Percentiles rank a stretch among this genome's conserved stretches.
These are phyloP conservation scores for Siniperca undulata DNA, from an alignment of 2,797 vertebrate species.

Conservation along the genomic window DNA sequence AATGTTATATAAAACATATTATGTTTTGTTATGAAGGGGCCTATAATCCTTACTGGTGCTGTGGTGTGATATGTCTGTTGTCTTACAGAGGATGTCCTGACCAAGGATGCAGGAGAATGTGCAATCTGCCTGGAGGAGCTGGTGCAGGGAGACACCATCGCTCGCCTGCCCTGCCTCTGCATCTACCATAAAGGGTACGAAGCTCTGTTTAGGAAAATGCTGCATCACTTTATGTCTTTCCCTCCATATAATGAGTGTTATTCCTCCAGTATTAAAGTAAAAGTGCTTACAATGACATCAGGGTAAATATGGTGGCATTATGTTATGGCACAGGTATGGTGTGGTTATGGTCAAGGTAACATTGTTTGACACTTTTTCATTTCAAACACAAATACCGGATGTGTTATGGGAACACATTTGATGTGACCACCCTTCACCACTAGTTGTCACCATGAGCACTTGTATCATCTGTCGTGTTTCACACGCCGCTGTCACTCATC, in stretches of 20 bases:
- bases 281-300: background rate
- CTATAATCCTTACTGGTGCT: background rate
- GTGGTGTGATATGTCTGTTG: constrained; percentile 52
- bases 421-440: background rate
- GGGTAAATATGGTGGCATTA: background rate
- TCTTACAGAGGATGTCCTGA: constrained; percentile 92
- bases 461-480: background rate
- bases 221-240: background rate
- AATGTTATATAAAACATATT: background rate
- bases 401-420: background rate
- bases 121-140: constrained; percentile 96
- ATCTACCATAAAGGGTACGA: constrained; percentile 95
- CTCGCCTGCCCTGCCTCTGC: constrained; percentile 96
- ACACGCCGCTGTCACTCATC: background rate
- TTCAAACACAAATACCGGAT: too few species aligned
- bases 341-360: background rate
- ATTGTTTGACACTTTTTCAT: background rate
- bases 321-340: background rate
- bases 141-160: constrained; percentile 95
- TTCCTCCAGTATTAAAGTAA: background rate
- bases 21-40: background rate
- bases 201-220: background rate
- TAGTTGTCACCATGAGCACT: background rate
- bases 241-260: background rate
- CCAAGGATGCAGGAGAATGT: constrained; percentile 96